Evolutionary conservation across 2,113 vertebrate genomes (phyloP).

Genomic region (Brachyhypopomus gauderio): DNA sequence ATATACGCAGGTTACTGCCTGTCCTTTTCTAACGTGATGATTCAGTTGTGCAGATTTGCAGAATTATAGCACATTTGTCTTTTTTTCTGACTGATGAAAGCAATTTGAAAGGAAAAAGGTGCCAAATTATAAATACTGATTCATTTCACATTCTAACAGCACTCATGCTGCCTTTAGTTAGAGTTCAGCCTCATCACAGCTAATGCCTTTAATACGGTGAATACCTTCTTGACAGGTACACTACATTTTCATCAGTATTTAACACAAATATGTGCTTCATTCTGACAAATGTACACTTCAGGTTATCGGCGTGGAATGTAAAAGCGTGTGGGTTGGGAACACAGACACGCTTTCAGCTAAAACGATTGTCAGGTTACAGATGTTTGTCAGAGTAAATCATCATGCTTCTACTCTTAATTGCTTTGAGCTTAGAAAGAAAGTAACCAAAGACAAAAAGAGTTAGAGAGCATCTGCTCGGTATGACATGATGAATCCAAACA

Average conservation of each 20-base stretch:
- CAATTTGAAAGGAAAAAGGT: neutral
- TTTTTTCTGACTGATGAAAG: neutral
- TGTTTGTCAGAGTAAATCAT: slow-evolving; percentile 2
- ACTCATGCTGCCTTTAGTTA: neutral
- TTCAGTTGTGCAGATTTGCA: neutral
- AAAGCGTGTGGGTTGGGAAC: neutral
- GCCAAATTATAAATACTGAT: neutral
- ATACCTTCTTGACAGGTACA: no score
- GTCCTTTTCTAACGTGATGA: no score
- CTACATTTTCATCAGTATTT: neutral
- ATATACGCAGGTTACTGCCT: no score
- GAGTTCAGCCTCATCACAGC: neutral
- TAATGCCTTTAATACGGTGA: no score
- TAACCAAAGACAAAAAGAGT: neutral
- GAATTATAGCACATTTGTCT: neutral
- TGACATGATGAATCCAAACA: neutral
- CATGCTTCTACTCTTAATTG: neutral
- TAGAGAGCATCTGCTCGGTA: neutral
- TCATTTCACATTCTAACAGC: neutral
- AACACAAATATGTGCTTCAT: neutral
- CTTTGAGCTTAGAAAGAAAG: neutral
- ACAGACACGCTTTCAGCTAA: neutral
- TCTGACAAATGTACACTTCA: neutral
- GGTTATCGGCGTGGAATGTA: neutral
- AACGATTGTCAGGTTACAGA: neutral